phyloP scores from a whole-genome alignment of 1,140 invertebrate genomes.

The Ridgeia piscesae region DNA sequence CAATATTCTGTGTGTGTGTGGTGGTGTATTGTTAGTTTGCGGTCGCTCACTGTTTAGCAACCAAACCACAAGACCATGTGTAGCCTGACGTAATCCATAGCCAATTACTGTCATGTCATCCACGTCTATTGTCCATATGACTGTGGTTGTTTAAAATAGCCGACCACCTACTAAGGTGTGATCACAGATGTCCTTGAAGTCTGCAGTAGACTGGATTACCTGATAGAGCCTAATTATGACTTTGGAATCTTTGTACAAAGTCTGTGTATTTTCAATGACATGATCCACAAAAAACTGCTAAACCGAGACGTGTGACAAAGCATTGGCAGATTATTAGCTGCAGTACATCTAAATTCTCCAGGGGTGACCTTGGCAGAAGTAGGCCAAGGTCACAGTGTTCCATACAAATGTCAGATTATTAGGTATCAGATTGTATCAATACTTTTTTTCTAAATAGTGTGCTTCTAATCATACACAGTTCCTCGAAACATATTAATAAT shows the following conservation, averaged over 20 bases:
- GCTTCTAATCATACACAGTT: too few relatives aligned
- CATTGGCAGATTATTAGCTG: background rate
- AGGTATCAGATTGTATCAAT: background rate
- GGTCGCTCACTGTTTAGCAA: background rate
- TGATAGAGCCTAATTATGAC: background rate
- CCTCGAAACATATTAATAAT: too few relatives aligned
- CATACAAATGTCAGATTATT: background rate
- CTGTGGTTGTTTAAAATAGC: background rate
- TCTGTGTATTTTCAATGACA: background rate
- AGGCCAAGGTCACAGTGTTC: background rate
- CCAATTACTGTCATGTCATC: background rate
- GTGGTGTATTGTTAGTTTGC: background rate
- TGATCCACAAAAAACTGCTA: too few relatives aligned
- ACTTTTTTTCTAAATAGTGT: too few relatives aligned
- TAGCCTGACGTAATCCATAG: background rate
- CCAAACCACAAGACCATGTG: background rate
- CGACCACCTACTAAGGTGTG: background rate
- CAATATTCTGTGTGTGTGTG: background rate
- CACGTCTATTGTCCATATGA: background rate
- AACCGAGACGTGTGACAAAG: too few relatives aligned
- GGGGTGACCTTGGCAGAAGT: background rate
- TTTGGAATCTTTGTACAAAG: background rate
- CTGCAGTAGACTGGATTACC: background rate
- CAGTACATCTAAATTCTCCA: background rate
- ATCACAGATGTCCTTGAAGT: background rate